Percentiles rank a stretch among this genome's conserved stretches.
Conservation (phyloP, 2,797 vertebrate genomes). For the Sciurus vulgaris region DNA sequence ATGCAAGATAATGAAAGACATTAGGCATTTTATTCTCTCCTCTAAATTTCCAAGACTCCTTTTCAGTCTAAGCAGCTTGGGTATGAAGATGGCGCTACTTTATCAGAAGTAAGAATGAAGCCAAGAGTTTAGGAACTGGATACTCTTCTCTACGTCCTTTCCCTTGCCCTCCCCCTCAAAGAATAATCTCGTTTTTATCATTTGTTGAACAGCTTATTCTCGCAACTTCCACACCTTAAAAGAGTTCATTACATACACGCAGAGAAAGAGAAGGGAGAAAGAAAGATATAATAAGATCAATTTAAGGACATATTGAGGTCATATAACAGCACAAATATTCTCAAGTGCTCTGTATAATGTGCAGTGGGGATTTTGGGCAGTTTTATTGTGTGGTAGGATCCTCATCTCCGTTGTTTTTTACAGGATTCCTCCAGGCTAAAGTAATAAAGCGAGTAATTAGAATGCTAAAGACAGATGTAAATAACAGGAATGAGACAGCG, state of each 20-base stretch:
- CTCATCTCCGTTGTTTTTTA: slow-evolving; percentile 92
- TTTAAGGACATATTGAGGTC: slow-evolving; percentile 89
- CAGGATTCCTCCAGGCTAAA: slow-evolving; percentile 97
- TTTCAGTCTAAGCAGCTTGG: slow-evolving; percentile 15
- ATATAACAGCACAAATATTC: slow-evolving; percentile 87
- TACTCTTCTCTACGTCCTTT: background rate
- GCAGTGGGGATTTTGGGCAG: slow-evolving; percentile 85
- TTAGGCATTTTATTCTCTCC: slow-evolving; percentile 75
- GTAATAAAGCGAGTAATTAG: slow-evolving; percentile 99
- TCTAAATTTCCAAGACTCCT: slow-evolving; percentile 73
- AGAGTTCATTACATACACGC: slow-evolving; percentile 76
- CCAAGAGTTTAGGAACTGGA: background rate
- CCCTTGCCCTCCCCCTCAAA: background rate
- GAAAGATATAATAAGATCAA: slow-evolving; percentile 85
- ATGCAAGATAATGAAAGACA: slow-evolving; percentile 79
- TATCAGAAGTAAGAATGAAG: slow-evolving; percentile 58
- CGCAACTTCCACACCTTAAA: slow-evolving; percentile 51
- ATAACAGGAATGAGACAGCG: slow-evolving; percentile 98
- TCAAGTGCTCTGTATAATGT: slow-evolving; percentile 85
- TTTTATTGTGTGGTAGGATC: slow-evolving; percentile 95
- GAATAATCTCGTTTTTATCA: slow-evolving; percentile 56
- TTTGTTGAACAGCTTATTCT: slow-evolving; percentile 62
- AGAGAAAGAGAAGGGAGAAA: slow-evolving; percentile 73
- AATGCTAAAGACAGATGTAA: slow-evolving; percentile 99
- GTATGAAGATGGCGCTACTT: background rate